Conservation (phyloP, 2,113 vertebrate genomes). For the Apteryx mantelli region DNA sequence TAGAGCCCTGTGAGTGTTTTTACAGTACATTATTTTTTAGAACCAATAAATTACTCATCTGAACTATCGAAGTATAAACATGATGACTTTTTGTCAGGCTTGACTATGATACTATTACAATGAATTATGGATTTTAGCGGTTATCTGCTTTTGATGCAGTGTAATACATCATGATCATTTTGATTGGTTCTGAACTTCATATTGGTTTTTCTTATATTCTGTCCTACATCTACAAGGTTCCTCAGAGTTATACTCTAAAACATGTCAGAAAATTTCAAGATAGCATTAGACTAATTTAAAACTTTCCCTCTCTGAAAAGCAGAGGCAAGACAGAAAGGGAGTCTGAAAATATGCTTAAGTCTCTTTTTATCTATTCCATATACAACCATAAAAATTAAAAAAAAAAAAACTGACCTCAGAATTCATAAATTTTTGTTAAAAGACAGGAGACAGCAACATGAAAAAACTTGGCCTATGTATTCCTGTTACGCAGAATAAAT, state of each 20-base stretch:
- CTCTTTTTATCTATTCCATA: background rate
- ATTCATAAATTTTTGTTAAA: background rate
- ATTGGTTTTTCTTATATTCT: background rate
- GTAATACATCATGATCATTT: constrained; percentile 24
- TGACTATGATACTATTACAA: constrained; percentile 28
- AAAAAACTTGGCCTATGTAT: too few relatives aligned
- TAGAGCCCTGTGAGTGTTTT: constrained; percentile 35
- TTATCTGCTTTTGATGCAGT: constrained; percentile 34
- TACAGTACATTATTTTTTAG: constrained; percentile 57
- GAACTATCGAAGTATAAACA: constrained; percentile 36
- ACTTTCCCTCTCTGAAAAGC: background rate
- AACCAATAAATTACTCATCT: constrained; percentile 63
- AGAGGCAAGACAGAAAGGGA: background rate
- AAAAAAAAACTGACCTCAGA: background rate
- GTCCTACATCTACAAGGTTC: background rate
- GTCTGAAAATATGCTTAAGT: background rate
- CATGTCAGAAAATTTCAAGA: background rate
- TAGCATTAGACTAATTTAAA: background rate
- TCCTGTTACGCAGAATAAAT: background rate
- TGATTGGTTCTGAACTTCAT: constrained; percentile 10
- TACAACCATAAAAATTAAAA: background rate
- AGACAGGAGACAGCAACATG: background rate
- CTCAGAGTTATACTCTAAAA: background rate
- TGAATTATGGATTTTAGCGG: constrained; percentile 40
- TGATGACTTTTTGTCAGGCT: constrained; percentile 51